Evolutionary conservation across 2,888 invertebrate genomes (phyloP).

Genomic region (Leptopilina myrica): DNA sequence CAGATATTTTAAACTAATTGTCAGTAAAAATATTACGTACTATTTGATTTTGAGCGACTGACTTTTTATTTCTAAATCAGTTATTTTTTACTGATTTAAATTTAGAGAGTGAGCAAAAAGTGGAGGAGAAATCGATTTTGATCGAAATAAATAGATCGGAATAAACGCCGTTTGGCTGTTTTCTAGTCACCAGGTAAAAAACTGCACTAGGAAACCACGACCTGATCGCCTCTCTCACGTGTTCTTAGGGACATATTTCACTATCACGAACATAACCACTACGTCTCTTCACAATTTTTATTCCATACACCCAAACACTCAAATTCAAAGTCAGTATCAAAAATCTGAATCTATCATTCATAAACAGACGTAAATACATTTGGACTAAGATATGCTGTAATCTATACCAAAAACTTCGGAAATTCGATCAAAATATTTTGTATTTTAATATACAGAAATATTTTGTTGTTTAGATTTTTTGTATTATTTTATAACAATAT

Average conservation of each 20-base stretch:
- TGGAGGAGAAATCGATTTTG: constrained; percentile 40
- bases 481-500: too few species aligned
- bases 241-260: constrained; percentile 71
- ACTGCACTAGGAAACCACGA: constrained; percentile 75
- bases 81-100: too few species aligned
- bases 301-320: constrained; percentile 19
- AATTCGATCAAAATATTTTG: too few species aligned
- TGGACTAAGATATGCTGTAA: not conserved
- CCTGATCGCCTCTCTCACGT: constrained; percentile 67
- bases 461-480: too few species aligned
- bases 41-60: too few species aligned
- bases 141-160: constrained; percentile 70
- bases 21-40: too few species aligned
- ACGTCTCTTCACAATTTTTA: constrained; percentile 19
- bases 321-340: not conserved
- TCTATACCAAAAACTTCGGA: too few species aligned
- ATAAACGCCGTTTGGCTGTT: constrained; percentile 74
- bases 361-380: constrained; percentile 6
- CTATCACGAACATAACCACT: constrained; percentile 46
- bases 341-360: constrained; percentile 30
- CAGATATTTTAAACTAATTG: too few species aligned
- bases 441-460: too few species aligned
- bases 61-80: too few species aligned
- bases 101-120: not conserved
- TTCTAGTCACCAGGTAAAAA: constrained; percentile 70